Conservation (phyloP, 2,888 invertebrate species). For the Cybosia mesomella region DNA sequence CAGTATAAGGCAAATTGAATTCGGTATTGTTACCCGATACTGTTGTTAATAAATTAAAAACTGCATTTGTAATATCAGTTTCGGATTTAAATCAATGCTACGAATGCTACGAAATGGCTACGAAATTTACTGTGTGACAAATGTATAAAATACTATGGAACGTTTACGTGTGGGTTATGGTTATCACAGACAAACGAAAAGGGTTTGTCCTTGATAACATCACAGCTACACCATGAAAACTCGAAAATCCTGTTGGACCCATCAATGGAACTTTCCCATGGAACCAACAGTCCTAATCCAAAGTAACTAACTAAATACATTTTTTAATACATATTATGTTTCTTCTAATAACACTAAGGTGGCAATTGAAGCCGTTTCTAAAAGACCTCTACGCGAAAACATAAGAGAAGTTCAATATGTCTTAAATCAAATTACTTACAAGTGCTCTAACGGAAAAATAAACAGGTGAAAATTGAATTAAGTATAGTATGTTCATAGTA, state of each 20-base stretch:
- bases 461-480: neutral
- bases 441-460: neutral
- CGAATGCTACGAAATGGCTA: slow-evolving; percentile 17
- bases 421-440: too few relatives aligned
- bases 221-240: too few relatives aligned
- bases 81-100: slow-evolving; percentile 7
- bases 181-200: too few relatives aligned
- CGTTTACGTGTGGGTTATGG: too few relatives aligned
- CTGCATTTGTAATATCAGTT: slow-evolving; percentile 14
- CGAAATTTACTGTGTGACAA: neutral
- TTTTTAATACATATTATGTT: too few relatives aligned
- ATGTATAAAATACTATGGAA: neutral
- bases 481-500: neutral
- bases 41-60: slow-evolving; percentile 57
- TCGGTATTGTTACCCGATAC: slow-evolving; percentile 67
- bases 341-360: too few relatives aligned
- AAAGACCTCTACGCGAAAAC: neutral
- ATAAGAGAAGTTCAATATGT: too few relatives aligned
- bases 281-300: too few relatives aligned
- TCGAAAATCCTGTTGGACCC: too few relatives aligned
- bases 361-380: neutral
- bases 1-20: slow-evolving; percentile 72
- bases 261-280: too few relatives aligned
- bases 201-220: too few relatives aligned
- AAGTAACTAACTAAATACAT: too few relatives aligned